These are phyloP conservation scores for Agapornis canus DNA, from an alignment of 2,797 vertebrate species.

Conservation along the genomic window DNA sequence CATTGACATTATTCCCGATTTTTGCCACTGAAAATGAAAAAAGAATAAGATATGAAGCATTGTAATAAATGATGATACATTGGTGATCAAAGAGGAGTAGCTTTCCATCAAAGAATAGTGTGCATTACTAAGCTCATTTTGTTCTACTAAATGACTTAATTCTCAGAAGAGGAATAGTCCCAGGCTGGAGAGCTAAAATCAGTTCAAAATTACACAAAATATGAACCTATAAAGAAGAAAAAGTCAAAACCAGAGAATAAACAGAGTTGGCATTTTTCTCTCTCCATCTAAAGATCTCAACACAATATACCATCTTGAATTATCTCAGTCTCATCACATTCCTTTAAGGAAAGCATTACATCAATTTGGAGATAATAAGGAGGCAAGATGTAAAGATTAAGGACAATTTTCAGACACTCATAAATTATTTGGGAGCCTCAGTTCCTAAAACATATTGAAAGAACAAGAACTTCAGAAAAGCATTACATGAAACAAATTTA, in stretches of 20 bases:
- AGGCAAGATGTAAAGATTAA: not conserved
- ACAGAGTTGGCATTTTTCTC: not conserved
- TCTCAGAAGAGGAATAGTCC: not conserved
- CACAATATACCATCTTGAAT: not conserved
- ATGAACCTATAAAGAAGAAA: not conserved
- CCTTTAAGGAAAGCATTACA: not conserved
- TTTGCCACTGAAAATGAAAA: constrained; percentile 6
- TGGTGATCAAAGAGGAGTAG: constrained; percentile 20
- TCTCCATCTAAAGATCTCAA: not conserved
- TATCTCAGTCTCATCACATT: not conserved
- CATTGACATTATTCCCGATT: not conserved
- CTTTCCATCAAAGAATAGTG: not conserved
- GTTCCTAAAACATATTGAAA: not conserved
- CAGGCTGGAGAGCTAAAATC: not conserved
- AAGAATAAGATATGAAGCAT: not conserved
- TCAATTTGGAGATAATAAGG: not conserved
- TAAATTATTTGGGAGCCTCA: not conserved
- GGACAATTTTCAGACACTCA: not conserved
- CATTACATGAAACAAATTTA: not conserved
- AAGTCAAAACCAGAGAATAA: not conserved
- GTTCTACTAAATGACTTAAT: not conserved
- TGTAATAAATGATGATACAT: not conserved
- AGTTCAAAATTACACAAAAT: not conserved
- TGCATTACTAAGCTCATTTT: not conserved
- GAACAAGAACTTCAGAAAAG: not conserved